Evolutionary conservation across 2,888 invertebrate genomes (phyloP).

Genomic region (Anthrax anthrax): DNA sequence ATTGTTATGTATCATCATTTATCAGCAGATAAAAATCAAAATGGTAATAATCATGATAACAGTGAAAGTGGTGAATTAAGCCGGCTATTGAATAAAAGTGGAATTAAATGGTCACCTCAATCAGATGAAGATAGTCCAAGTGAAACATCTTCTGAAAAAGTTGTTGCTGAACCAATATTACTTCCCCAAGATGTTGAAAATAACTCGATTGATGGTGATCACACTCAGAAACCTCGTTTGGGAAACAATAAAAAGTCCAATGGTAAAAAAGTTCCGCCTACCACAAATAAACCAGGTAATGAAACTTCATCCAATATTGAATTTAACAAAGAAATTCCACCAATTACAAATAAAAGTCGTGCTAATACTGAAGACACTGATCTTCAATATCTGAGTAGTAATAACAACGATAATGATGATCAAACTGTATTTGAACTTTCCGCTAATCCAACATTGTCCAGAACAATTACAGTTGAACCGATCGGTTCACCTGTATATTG

Average conservation of each 20-base stretch:
- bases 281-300: constrained; percentile 15
- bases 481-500: constrained; percentile 32
- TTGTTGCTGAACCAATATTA: constrained; percentile 18
- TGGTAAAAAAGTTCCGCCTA: not conserved
- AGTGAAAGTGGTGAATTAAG: not conserved
- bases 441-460: constrained; percentile 18
- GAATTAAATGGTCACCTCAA: constrained; percentile 6
- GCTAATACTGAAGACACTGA: constrained; percentile 20
- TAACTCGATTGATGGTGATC: constrained; percentile 27
- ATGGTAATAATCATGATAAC: constrained; percentile 8
- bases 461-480: constrained; percentile 31
- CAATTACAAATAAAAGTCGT: constrained; percentile 21
- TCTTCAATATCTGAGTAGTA: constrained; percentile 26
- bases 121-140: constrained; percentile 5
- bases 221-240: not conserved
- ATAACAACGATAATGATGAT: constrained; percentile 1
- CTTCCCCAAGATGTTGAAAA: constrained; percentile 30
- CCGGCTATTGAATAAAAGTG: not conserved
- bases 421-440: not conserved
- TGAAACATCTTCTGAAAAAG: constrained; percentile 24
- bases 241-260: not conserved
- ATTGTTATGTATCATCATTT: not conserved
- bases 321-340: constrained; percentile 19
- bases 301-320: constrained; percentile 13
- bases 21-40: constrained; percentile 5